Conservation (phyloP, 2,797 vertebrate species). For the Muscicapa striata region DNA sequence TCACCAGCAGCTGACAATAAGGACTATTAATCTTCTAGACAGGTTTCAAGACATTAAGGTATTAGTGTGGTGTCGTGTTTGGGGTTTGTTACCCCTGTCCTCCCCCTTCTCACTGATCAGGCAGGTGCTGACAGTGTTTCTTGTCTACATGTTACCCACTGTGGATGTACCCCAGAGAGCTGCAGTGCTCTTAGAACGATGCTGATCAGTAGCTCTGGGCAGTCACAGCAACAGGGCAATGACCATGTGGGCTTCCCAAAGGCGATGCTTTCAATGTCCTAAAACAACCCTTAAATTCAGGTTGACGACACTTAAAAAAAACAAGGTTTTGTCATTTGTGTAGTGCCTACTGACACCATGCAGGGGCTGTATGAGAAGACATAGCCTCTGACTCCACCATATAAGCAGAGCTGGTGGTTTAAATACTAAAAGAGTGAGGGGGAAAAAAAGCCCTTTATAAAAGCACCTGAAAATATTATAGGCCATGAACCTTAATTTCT, state of each 20-base stretch:
- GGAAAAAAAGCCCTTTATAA: background rate
- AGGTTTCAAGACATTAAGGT: background rate
- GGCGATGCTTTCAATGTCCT: background rate
- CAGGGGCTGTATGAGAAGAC: background rate
- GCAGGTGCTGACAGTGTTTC: background rate
- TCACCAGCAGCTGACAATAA: accelerated
- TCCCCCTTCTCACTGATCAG: background rate
- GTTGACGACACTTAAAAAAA: background rate
- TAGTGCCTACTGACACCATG: accelerated
- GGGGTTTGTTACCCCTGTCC: accelerated
- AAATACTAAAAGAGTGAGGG: background rate
- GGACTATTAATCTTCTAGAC: background rate
- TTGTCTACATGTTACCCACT: accelerated
- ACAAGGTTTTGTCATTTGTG: background rate
- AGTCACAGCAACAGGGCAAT: accelerated
- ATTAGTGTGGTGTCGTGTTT: background rate
- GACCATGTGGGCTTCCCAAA: background rate
- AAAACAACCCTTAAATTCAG: background rate
- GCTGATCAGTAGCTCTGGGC: background rate
- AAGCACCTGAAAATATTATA: background rate
- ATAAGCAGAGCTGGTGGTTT: background rate
- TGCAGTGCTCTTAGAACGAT: accelerated
- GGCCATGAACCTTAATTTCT: background rate
- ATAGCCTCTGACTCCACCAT: background rate
- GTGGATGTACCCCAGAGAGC: background rate